Conservation (phyloP, 2,888 invertebrate genomes). For the Hemithea aestivaria region DNA sequence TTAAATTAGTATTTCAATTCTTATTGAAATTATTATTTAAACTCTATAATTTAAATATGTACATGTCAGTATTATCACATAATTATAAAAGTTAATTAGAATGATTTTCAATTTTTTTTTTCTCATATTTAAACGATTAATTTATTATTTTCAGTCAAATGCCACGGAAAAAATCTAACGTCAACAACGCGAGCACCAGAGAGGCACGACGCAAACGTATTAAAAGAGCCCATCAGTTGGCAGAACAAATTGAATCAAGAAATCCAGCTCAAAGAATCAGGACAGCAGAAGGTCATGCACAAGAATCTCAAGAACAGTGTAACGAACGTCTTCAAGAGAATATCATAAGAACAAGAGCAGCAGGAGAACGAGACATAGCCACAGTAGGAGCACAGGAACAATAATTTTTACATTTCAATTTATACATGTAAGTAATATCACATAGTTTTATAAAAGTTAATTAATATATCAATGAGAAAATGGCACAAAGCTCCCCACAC, state of each 20-base stretch:
- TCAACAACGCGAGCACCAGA: constrained; percentile 30
- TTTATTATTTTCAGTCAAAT: constrained; percentile 21
- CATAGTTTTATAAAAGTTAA: constrained; percentile 16
- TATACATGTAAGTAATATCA: constrained; percentile 12
- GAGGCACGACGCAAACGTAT: constrained; percentile 30
- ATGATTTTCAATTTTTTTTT: too few species aligned
- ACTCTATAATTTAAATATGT: too few species aligned
- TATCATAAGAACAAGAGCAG: constrained; percentile 30
- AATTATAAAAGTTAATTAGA: constrained; percentile 15
- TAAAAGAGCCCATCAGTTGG: constrained; percentile 28
- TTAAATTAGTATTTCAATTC: too few species aligned
- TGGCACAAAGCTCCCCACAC: constrained; percentile 15
- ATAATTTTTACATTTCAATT: too few species aligned
- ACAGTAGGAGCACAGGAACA: constrained; percentile 15
- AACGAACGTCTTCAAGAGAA: constrained; percentile 28
- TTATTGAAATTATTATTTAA: too few species aligned
- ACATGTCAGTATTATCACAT: constrained; percentile 12
- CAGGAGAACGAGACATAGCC: constrained; percentile 31
- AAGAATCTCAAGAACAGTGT: constrained; percentile 34
- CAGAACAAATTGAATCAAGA: constrained; percentile 29
- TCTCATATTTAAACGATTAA: constrained; percentile 13
- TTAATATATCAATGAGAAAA: constrained; percentile 16
- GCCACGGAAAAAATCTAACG: constrained; percentile 34
- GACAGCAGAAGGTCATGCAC: constrained; percentile 24
- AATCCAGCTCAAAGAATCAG: constrained; percentile 28